A percentile compares a stretch with the other conserved stretches of the same genome.
These are phyloP conservation scores for Gymnoscelis rufifasciata DNA, from an alignment of 2,888 invertebrate genomes.

Conservation along the genomic window DNA sequence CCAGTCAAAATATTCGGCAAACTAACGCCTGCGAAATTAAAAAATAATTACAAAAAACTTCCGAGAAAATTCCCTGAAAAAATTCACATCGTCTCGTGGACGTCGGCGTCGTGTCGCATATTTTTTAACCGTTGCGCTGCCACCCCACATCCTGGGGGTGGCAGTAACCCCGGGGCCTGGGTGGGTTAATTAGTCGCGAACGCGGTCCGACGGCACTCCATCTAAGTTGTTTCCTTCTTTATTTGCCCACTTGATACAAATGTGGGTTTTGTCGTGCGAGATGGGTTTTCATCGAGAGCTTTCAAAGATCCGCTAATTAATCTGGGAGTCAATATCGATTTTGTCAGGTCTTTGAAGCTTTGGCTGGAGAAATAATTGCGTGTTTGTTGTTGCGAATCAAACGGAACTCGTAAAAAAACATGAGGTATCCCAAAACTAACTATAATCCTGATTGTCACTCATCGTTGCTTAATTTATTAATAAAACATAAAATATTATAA, in stretches of 20 bases:
- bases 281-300: constrained; percentile 7
- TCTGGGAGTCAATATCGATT: background rate
- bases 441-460: too few relatives aligned
- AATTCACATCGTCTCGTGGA: constrained; percentile 50
- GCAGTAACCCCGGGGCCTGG: constrained; percentile 35
- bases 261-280: constrained; percentile 47
- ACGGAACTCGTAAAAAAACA: too few relatives aligned
- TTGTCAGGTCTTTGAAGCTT: background rate
- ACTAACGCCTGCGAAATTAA: background rate
- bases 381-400: too few relatives aligned
- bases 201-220: constrained; percentile 72
- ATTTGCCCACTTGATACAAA: constrained; percentile 76
- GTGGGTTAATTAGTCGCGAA: constrained; percentile 77
- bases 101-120: too few relatives aligned
- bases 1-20: too few relatives aligned
- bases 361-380: too few relatives aligned
- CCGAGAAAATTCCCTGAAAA: constrained; percentile 44
- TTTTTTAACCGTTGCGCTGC: constrained; percentile 55
- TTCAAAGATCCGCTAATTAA: background rate
- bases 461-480: too few relatives aligned
- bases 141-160: constrained; percentile 34
- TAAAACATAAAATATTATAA: too few relatives aligned
- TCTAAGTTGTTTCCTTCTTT: constrained; percentile 77
- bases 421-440: too few relatives aligned
- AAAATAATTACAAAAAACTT: constrained; percentile 7